Conservation (phyloP, 2,797 vertebrate species). For the Lophius americanus region DNA sequence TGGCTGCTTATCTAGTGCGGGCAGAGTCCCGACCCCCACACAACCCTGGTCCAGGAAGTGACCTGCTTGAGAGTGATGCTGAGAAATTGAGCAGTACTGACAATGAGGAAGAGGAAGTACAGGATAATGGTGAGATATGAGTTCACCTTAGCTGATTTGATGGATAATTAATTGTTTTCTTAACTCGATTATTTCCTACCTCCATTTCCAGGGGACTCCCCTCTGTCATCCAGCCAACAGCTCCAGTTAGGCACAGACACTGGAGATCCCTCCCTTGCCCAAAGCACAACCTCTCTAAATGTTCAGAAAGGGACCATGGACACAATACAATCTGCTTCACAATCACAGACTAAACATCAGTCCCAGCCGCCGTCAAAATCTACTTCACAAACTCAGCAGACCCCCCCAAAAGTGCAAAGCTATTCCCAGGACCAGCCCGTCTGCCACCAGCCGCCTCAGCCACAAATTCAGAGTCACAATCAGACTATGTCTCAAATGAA, state of each 20-base stretch:
- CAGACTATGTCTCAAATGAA: constrained; percentile 52
- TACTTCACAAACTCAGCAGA: constrained; percentile 43
- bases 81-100: constrained; percentile 96
- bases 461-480: constrained; percentile 44
- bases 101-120: constrained; percentile 90
- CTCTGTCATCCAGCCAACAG: constrained; percentile 57
- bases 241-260: constrained; percentile 54
- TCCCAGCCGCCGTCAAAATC: constrained; percentile 44
- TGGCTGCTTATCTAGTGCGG: constrained; percentile 92
- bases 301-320: constrained; percentile 48
- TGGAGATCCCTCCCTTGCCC: constrained; percentile 46
- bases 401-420: constrained; percentile 40
- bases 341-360: constrained; percentile 51
- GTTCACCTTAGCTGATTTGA: not conserved
- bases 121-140: constrained; percentile 82
- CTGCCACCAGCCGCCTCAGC: constrained; percentile 45
- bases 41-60: constrained; percentile 78
- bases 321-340: constrained; percentile 34
- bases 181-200: not conserved
- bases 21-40: constrained; percentile 80
- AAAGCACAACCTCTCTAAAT: constrained; percentile 52
- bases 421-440: constrained; percentile 43
- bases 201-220: constrained; percentile 60
- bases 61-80: constrained; percentile 90
- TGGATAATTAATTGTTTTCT: not conserved